Evolutionary conservation across 2,888 invertebrate genomes (phyloP).

Genomic region (Tipula helvola): DNA sequence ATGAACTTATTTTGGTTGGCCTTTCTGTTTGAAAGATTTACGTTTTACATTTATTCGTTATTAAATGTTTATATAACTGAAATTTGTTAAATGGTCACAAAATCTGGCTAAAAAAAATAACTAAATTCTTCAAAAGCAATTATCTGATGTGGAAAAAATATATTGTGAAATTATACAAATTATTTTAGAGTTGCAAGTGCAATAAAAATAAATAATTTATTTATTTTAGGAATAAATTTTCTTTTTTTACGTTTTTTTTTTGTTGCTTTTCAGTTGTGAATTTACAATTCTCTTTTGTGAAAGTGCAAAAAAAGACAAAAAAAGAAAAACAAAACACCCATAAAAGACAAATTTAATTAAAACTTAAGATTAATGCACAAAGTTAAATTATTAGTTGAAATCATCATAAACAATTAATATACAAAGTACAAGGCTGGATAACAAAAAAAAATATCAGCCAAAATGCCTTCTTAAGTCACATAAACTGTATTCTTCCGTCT

Average conservation of each 20-base stretch:
- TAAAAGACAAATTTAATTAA: background rate
- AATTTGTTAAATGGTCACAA: too few species aligned
- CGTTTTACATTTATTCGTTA: too few species aligned
- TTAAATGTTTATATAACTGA: too few species aligned
- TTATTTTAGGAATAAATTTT: background rate
- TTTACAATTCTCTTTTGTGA: background rate
- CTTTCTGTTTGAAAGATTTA: too few species aligned
- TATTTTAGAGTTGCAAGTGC: background rate
- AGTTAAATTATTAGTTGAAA: too few species aligned
- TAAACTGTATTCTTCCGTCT: background rate
- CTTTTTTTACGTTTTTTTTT: background rate
- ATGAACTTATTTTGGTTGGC: too few species aligned
- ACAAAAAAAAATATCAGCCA: background rate
- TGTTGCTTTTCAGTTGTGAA: background rate
- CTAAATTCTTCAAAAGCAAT: too few species aligned
- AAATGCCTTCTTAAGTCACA: background rate
- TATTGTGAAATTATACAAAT: background rate
- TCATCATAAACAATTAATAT: too few species aligned
- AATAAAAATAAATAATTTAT: background rate
- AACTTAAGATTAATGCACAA: background rate
- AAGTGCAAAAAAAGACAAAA: background rate
- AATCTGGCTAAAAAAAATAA: too few species aligned
- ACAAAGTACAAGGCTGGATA: too few species aligned
- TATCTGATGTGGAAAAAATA: too few species aligned
- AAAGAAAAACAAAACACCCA: background rate